Conservation (phyloP, 2,113 vertebrate species). For the cattle (Bos taurus) region DNA sequence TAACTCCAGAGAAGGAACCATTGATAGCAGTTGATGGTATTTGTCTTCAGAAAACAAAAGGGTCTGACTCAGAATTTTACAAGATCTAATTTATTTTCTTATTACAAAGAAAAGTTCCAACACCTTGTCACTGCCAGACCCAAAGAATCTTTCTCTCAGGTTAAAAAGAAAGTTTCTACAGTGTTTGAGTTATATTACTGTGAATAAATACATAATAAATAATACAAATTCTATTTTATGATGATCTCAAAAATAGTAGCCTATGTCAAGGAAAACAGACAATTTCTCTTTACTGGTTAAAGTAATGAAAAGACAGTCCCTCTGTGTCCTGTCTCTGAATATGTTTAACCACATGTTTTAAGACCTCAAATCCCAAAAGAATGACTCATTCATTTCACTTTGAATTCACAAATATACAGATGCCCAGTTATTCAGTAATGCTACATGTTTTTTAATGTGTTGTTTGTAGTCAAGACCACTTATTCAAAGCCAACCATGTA, state of each 20-base stretch:
- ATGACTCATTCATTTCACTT: not conserved
- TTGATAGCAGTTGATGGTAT: slow-evolving; percentile 19
- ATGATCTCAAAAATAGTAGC: not conserved
- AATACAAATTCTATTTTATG: not conserved
- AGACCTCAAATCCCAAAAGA: not conserved
- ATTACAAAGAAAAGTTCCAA: slow-evolving; percentile 1
- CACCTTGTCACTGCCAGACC: not conserved
- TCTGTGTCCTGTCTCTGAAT: not conserved
- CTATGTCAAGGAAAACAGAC: not conserved
- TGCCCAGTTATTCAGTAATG: not conserved
- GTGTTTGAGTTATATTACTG: not conserved
- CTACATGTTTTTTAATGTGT: not conserved
- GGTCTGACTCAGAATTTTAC: slow-evolving; percentile 35
- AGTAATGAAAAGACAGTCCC: not conserved
- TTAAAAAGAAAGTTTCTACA: not conserved
- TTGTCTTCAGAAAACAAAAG: slow-evolving; percentile 46
- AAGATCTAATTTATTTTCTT: slow-evolving; percentile 21
- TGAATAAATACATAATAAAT: not conserved
- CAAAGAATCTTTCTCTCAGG: not conserved
- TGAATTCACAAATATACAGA: not conserved
- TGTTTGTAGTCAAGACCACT: not conserved
- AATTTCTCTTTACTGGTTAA: not conserved
- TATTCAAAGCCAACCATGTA: not conserved
- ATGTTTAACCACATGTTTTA: not conserved
- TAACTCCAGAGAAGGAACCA: not conserved